Evolutionary conservation across 2,113 vertebrate species (phyloP).

Genomic region (Lota lota): DNA sequence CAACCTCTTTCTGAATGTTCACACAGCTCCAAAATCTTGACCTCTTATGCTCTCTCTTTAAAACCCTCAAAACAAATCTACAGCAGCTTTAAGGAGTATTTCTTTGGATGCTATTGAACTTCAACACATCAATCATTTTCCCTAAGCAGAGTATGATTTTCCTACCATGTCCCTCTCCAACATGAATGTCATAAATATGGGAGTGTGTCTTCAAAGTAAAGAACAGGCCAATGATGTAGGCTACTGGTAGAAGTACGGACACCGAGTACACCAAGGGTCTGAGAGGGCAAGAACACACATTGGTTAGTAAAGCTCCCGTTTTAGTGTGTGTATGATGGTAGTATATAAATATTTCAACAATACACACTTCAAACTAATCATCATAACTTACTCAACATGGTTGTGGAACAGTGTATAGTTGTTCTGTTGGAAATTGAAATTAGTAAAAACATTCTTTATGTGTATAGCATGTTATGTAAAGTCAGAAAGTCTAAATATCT

Average conservation of each 20-base stretch:
- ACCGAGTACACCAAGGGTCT: constrained; percentile 79
- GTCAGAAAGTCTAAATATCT: background rate
- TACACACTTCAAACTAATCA: background rate
- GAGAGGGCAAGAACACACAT: constrained; percentile 17
- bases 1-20: too few species aligned
- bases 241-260: constrained; percentile 71
- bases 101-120: too few species aligned
- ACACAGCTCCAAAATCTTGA: too few species aligned
- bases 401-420: constrained; percentile 79
- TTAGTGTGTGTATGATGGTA: too few species aligned
- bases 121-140: too few species aligned
- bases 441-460: background rate
- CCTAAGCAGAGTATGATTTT: constrained; percentile 2
- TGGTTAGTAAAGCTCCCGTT: background rate
- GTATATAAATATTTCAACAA: too few species aligned
- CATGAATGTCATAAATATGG: constrained; percentile 81
- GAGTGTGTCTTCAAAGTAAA: constrained; percentile 86
- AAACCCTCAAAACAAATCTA: too few species aligned
- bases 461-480: background rate
- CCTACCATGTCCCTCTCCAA: constrained; percentile 78
- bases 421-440: constrained; percentile 54
- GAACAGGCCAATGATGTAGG: constrained; percentile 81
- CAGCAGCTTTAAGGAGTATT: too few species aligned
- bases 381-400: constrained; percentile 81
- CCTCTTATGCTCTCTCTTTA: too few species aligned